These are phyloP conservation scores for Pandemis cinnamomeana DNA, from an alignment of 2,888 invertebrate species.

Conservation along the genomic window DNA sequence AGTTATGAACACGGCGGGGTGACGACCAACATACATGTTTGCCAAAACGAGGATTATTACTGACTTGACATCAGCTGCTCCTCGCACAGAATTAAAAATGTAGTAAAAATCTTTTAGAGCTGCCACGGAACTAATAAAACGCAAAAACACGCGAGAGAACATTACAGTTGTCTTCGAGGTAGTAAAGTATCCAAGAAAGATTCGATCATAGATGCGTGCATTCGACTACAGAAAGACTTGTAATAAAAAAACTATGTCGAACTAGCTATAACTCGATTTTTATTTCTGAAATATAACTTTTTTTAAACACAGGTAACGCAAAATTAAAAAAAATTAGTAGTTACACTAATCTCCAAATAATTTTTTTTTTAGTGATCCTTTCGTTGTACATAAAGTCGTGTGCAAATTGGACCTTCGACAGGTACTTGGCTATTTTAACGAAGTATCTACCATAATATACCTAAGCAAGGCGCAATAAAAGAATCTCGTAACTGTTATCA, in stretches of 20 bases:
- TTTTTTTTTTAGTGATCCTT: too few relatives aligned
- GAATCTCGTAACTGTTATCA: too few relatives aligned
- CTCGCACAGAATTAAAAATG: slow-evolving; percentile 28
- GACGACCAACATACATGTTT: slow-evolving; percentile 56
- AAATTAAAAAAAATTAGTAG: too few relatives aligned
- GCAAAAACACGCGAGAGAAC: slow-evolving; percentile 16
- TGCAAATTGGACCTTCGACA: too few relatives aligned
- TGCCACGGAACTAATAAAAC: slow-evolving; percentile 26
- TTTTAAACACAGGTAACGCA: too few relatives aligned
- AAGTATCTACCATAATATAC: too few relatives aligned
- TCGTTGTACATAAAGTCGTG: too few relatives aligned
- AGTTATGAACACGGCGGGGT: slow-evolving; percentile 55
- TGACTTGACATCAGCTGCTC: slow-evolving; percentile 45
- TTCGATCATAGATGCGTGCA: background rate
- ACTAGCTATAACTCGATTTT: background rate
- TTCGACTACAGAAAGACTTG: background rate
- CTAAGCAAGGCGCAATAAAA: too few relatives aligned
- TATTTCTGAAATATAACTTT: too few relatives aligned
- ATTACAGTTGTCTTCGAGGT: slow-evolving; percentile 36
- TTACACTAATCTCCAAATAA: too few relatives aligned
- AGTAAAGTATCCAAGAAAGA: slow-evolving; percentile 17
- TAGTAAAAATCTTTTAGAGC: slow-evolving; percentile 18
- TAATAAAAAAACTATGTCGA: background rate
- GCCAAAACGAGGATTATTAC: slow-evolving; percentile 68
- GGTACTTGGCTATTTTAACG: too few relatives aligned